A percentile compares a stretch with the other conserved stretches of the same genome.
Evolutionary conservation across 2,888 invertebrate species (phyloP).

Genomic region (Abscondita cerata): DNA sequence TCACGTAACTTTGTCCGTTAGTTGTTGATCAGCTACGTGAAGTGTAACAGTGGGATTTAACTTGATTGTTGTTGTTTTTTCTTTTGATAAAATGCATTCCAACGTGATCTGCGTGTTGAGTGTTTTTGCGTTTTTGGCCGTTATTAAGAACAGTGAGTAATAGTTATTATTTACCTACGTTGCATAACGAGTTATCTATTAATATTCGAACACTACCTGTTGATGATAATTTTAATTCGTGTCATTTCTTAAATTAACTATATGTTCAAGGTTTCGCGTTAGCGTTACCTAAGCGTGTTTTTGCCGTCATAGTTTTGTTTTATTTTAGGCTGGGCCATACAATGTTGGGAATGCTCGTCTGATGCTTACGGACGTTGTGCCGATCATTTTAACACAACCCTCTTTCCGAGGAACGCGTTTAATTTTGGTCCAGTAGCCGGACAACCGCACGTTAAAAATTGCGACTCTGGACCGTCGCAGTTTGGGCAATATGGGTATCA

Average conservation of each 20-base stretch:
- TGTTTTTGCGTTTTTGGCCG: slow-evolving; percentile 10
- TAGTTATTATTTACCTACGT: neutral
- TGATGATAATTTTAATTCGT: neutral
- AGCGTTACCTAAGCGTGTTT: slow-evolving; percentile 4
- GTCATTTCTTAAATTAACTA: neutral
- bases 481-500: slow-evolving; percentile 18
- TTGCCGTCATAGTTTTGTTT: neutral
- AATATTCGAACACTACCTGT: neutral
- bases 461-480: slow-evolving; percentile 9
- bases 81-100: slow-evolving; percentile 13
- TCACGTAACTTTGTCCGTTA: slow-evolving; percentile 15
- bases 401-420: slow-evolving; percentile 45
- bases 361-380: slow-evolving; percentile 73
- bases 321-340: slow-evolving; percentile 69
- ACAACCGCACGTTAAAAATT: slow-evolving; percentile 49
- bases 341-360: slow-evolving; percentile 81
- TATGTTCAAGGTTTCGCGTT: slow-evolving; percentile 1
- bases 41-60: neutral
- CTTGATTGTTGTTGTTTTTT: slow-evolving; percentile 1
- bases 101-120: slow-evolving; percentile 11
- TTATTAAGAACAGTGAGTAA: slow-evolving; percentile 24
- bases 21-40: slow-evolving; percentile 16
- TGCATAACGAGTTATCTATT: neutral
- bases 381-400: slow-evolving; percentile 73
- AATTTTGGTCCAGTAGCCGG: slow-evolving; percentile 52